A percentile compares a stretch with the other conserved stretches of the same genome.
phyloP scores from a whole-genome alignment of 2,113 vertebrate genomes.

The Corapipo altera region DNA sequence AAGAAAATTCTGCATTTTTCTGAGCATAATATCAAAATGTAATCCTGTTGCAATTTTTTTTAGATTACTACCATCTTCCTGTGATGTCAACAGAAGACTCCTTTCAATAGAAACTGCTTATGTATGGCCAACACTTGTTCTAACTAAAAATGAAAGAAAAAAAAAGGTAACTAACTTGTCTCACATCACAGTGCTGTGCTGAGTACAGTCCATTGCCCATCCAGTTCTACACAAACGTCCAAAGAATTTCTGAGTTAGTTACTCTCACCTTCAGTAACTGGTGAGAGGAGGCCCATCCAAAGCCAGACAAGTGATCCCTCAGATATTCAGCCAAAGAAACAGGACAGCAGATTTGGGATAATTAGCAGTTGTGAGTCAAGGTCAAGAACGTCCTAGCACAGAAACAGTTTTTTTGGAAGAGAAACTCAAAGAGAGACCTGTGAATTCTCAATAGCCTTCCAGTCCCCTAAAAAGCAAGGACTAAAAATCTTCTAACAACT shows the following conservation, averaged over 20 bases:
- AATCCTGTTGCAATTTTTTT: neutral
- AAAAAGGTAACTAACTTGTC: neutral
- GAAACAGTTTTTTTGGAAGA: neutral
- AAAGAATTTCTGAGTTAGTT: neutral
- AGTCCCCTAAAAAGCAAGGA: neutral
- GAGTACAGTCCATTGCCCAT: accelerated
- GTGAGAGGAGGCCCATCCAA: neutral
- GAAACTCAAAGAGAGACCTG: neutral
- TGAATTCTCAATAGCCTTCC: neutral
- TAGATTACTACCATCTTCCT: neutral
- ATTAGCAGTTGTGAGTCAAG: neutral
- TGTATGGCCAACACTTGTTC: neutral
- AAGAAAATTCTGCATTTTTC: neutral
- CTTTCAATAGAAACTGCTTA: neutral
- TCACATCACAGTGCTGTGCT: neutral
- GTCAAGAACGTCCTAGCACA: neutral
- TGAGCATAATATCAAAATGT: neutral
- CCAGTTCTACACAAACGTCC: neutral
- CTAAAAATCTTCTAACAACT: neutral
- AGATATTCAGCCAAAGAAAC: neutral
- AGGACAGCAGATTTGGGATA: neutral
- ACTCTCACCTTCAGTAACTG: no score
- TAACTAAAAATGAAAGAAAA: neutral
- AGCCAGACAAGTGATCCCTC: accelerated
- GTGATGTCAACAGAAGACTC: neutral